Evolutionary conservation across 2,113 vertebrate genomes (phyloP).

Genomic region (Ellobius talpinus): DNA sequence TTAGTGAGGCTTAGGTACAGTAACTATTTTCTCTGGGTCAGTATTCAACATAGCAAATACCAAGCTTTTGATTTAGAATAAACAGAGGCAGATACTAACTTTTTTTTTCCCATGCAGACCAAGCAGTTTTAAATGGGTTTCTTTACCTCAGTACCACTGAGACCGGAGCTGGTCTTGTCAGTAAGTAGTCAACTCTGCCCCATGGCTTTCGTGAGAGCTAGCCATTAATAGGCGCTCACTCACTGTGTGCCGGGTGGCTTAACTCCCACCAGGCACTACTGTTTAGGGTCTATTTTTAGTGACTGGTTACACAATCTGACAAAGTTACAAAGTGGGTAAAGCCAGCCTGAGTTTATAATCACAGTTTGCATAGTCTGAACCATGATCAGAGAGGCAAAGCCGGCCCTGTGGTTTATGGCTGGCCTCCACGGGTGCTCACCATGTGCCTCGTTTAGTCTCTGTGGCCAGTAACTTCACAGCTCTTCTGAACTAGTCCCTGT

Average conservation of each 20-base stretch:
- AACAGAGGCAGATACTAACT: background rate
- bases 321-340: background rate
- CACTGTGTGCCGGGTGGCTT: background rate
- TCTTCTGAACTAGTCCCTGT: background rate
- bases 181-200: background rate
- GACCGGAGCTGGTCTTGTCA: background rate
- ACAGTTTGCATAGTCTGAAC: no score
- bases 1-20: background rate
- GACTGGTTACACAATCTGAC: background rate
- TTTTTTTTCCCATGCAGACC: background rate
- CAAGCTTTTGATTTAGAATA: background rate
- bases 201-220: fast-evolving
- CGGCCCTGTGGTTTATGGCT: no score
- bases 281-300: background rate
- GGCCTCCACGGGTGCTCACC: no score
- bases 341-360: background rate
- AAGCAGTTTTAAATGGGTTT: background rate
- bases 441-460: background rate
- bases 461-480: background rate
- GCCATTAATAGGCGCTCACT: background rate
- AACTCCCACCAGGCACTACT: background rate
- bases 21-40: background rate
- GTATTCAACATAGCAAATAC: background rate
- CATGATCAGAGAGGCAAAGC: no score
- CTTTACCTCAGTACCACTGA: background rate